Evolutionary conservation across 1,140 invertebrate species (phyloP).

Genomic region (Macrostomum lignano): DNA sequence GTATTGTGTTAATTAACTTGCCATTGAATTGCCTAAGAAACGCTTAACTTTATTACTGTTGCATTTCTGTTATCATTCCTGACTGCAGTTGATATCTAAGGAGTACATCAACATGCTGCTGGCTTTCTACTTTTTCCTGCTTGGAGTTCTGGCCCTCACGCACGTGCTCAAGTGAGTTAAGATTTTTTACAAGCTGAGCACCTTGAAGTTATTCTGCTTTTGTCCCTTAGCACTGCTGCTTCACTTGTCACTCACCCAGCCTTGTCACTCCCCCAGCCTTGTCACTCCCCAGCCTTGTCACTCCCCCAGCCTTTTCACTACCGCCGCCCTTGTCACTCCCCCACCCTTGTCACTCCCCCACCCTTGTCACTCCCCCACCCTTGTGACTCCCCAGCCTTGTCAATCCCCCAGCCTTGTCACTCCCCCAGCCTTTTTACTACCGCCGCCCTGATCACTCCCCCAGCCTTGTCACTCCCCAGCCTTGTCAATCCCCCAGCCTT

Average conservation of each 20-base stretch:
- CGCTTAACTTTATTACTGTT: slow-evolving; percentile 1
- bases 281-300: background rate
- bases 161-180: slow-evolving; percentile 52
- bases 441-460: too few relatives aligned
- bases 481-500: too few relatives aligned
- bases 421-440: too few relatives aligned
- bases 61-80: slow-evolving; percentile 17
- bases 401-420: too few relatives aligned
- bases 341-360: too few relatives aligned
- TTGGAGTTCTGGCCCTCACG: slow-evolving; percentile 64
- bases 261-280: background rate
- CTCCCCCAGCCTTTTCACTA: background rate
- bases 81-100: slow-evolving; percentile 71
- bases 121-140: slow-evolving; percentile 73
- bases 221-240: background rate
- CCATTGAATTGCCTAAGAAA: background rate
- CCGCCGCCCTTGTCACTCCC: background rate
- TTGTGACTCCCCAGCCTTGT: too few relatives aligned
- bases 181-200: background rate
- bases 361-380: too few relatives aligned
- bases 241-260: background rate
- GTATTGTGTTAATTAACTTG: slow-evolving; percentile 1
- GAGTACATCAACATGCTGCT: slow-evolving; percentile 76
- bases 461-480: too few relatives aligned
- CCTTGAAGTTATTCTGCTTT: background rate